Evolutionary conservation across 2,113 vertebrate genomes (phyloP).

Genomic region (Podarcis cretensis): DNA sequence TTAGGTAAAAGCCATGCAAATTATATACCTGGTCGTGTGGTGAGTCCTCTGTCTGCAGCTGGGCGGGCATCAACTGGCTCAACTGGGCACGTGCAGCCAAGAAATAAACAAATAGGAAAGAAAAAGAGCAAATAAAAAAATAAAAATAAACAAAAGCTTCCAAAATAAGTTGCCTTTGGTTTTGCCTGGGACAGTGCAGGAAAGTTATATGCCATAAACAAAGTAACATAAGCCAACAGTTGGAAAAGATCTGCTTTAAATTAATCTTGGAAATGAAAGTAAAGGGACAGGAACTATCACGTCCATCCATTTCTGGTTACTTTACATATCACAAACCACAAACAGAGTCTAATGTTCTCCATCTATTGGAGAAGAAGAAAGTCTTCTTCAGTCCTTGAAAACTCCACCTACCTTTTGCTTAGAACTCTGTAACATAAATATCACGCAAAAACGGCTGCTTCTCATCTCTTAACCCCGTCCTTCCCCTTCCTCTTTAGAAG

Average conservation of each 20-base stretch:
- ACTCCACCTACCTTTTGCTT: slow-evolving; percentile 35
- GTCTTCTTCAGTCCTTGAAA: slow-evolving; percentile 7
- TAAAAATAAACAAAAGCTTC: slow-evolving; percentile 67
- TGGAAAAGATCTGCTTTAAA: slow-evolving; percentile 37
- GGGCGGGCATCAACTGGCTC: slow-evolving; percentile 95
- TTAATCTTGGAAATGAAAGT: slow-evolving; percentile 39
- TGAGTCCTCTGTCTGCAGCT: slow-evolving; percentile 90
- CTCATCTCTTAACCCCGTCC: slow-evolving; percentile 6
- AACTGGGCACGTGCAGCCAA: slow-evolving; percentile 80
- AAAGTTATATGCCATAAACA: slow-evolving; percentile 59
- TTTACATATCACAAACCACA: slow-evolving; percentile 29
- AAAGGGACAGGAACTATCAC: neutral
- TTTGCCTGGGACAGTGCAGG: slow-evolving; percentile 31
- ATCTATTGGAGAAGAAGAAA: neutral
- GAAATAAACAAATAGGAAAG: slow-evolving; percentile 70
- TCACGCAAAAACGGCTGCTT: neutral
- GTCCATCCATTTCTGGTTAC: slow-evolving; percentile 17
- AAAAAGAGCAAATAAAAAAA: slow-evolving; percentile 63
- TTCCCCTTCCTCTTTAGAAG: slow-evolving; percentile 29
- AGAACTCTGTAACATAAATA: slow-evolving; percentile 36
- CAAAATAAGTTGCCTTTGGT: slow-evolving; percentile 53
- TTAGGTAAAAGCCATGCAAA: slow-evolving; percentile 55
- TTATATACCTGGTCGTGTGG: slow-evolving; percentile 90
- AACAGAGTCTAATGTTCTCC: slow-evolving; percentile 22
- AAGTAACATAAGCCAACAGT: slow-evolving; percentile 54